Conservation (phyloP, 2,113 vertebrate species). For the Centropristis striata region DNA sequence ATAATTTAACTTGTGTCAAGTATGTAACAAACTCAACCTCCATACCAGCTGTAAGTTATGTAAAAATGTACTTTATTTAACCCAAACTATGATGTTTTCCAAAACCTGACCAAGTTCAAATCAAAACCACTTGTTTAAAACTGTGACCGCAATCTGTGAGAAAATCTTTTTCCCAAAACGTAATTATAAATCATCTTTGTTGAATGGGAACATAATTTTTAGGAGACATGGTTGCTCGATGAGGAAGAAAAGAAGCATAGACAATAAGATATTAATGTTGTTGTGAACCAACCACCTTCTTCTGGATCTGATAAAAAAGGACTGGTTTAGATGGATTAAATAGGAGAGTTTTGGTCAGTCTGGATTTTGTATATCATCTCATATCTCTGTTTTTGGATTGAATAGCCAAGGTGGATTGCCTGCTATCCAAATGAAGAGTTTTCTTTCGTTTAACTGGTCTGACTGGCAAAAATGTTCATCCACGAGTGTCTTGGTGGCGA, state of each 20-base stretch:
- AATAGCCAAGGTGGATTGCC: background rate
- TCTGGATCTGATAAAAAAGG: background rate
- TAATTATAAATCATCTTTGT: too few relatives aligned
- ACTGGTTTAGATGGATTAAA: background rate
- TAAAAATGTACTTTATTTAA: too few relatives aligned
- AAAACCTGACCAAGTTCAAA: too few relatives aligned
- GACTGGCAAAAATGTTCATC: background rate
- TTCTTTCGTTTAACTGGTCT: background rate
- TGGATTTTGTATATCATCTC: background rate
- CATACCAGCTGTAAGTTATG: too few relatives aligned
- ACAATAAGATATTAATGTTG: background rate
- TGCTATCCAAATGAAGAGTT: background rate
- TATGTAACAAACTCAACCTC: too few relatives aligned
- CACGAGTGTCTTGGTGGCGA: background rate
- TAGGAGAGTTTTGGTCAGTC: background rate
- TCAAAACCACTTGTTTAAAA: too few relatives aligned
- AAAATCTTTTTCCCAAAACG: too few relatives aligned
- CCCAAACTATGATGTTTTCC: too few relatives aligned
- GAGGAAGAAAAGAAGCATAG: background rate
- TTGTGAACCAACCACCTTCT: background rate
- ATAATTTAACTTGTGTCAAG: too few relatives aligned
- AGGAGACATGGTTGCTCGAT: background rate
- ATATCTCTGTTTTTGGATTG: background rate
- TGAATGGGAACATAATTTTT: too few relatives aligned
- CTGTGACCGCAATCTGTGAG: too few relatives aligned